Evolutionary conservation across 2,888 invertebrate genomes (phyloP).

Genomic region (Lobophora halterata): DNA sequence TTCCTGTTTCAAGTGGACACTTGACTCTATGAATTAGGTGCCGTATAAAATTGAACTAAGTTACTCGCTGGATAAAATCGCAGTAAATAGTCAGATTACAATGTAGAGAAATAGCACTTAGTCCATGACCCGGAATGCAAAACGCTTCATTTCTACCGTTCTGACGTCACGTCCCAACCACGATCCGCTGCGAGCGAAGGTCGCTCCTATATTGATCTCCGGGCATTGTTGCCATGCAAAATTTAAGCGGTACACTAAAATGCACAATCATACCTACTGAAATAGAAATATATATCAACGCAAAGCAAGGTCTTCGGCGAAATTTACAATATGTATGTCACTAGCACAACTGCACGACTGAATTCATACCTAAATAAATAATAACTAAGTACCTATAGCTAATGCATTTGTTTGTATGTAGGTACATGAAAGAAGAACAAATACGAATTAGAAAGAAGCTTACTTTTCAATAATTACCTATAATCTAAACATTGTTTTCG

Average conservation of each 20-base stretch:
- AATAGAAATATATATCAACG: conserved; percentile 13
- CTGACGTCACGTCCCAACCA: conserved; percentile 67
- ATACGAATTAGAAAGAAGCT: not conserved
- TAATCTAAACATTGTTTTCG: conserved; percentile 12
- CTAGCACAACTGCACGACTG: conserved; percentile 5
- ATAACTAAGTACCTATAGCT: no score
- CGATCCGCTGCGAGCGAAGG: conserved; percentile 65
- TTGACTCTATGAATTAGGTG: conserved; percentile 33
- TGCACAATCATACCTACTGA: conserved; percentile 20
- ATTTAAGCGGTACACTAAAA: conserved; percentile 13
- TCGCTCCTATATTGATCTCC: conserved; percentile 72
- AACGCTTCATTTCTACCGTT: conserved; percentile 61
- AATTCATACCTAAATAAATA: conserved; percentile 1
- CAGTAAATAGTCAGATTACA: no score
- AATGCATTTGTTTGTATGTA: no score
- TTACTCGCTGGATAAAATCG: conserved; percentile 21
- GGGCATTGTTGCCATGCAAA: conserved; percentile 49
- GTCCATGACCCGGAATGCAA: conserved; percentile 62
- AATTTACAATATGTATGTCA: conserved; percentile 12
- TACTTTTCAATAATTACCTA: not conserved
- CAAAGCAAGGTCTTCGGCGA: conserved; percentile 8
- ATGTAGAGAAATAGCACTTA: no score
- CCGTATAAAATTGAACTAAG: conserved; percentile 16
- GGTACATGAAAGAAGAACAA: no score
- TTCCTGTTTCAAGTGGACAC: conserved; percentile 41